phyloP scores from a whole-genome alignment of 2,113 vertebrate species.

The Actenoides lindsayi region DNA sequence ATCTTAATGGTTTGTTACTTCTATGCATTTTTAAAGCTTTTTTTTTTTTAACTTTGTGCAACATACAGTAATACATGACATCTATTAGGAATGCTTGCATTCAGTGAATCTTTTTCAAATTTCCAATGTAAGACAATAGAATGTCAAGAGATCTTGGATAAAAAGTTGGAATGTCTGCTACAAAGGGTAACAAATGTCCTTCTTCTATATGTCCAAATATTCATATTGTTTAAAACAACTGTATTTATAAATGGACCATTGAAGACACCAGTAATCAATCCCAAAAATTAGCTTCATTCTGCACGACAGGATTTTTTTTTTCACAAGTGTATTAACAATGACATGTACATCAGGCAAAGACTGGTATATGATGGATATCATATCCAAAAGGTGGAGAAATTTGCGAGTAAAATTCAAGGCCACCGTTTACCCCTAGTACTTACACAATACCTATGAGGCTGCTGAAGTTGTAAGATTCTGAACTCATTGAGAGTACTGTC shows the following conservation, averaged over 20 bases:
- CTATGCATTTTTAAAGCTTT: neutral
- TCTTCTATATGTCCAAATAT: neutral
- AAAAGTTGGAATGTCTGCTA: neutral
- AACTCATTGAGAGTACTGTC: neutral
- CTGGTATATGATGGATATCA: neutral
- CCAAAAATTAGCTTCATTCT: neutral
- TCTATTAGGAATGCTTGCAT: neutral
- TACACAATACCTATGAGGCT: accelerated
- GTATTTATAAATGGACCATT: neutral
- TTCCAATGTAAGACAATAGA: neutral
- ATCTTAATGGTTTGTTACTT: neutral
- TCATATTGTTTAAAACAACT: neutral
- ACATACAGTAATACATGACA: neutral
- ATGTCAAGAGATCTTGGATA: neutral
- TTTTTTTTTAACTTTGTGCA: neutral
- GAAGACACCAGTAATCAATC: neutral
- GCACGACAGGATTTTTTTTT: neutral
- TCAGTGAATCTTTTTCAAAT: neutral
- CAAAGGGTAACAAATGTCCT: neutral
- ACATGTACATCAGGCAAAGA: neutral
- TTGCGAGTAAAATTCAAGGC: neutral
- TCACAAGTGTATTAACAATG: neutral
- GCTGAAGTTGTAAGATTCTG: neutral
- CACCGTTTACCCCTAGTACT: accelerated
- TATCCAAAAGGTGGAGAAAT: neutral